phyloP scores from a whole-genome alignment of 2,797 vertebrate genomes.

The Vireo griseus region DNA sequence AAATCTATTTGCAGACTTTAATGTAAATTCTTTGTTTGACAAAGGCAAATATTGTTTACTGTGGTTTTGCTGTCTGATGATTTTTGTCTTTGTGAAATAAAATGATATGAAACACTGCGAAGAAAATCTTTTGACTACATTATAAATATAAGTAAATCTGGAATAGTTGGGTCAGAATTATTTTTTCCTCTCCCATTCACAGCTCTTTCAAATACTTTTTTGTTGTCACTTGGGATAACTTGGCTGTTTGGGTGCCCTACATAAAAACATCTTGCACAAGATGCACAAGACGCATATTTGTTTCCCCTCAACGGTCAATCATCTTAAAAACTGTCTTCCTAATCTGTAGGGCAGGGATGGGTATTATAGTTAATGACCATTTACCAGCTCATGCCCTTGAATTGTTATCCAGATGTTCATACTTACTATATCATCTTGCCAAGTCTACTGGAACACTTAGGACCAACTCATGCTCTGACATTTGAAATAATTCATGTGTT shows the following conservation, averaged over 20 bases:
- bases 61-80: slow-evolving; percentile 26
- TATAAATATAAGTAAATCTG: neutral
- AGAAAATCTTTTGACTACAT: neutral
- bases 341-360: neutral
- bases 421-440: neutral
- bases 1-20: neutral
- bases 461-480: neutral
- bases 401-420: neutral
- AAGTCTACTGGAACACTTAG: neutral
- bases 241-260: neutral
- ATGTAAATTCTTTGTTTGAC: slow-evolving; percentile 15
- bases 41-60: slow-evolving; percentile 7
- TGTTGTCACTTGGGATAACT: neutral
- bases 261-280: neutral
- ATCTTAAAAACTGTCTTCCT: neutral
- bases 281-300: neutral
- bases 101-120: slow-evolving; percentile 2
- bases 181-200: neutral
- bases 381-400: neutral
- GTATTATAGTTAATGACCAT: neutral
- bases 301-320: neutral
- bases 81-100: slow-evolving; percentile 20
- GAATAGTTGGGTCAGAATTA: neutral
- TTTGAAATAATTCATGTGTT: neutral
- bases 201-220: neutral